Base-by-base conservation (phyloP, 2,888 invertebrate species). In the Agrilus mali region DNA sequence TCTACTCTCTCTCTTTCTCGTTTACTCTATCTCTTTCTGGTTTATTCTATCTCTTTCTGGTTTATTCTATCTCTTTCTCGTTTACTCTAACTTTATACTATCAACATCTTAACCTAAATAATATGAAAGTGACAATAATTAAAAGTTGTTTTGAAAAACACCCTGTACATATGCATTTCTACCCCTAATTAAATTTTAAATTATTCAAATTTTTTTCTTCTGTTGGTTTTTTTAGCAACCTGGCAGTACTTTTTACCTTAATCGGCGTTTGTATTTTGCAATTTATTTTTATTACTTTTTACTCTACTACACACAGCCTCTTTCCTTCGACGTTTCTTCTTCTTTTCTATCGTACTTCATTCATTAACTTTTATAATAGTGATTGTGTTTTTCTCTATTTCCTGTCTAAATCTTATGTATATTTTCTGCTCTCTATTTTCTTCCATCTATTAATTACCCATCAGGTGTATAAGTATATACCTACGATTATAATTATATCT, bases 271-370 rank as follows among this genome's bases (percentile, higher is more conserved):
- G n/a, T n/a, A n/a, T n/a, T 10, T 27, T 4, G 10, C 2, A 27
- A 2, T 27, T 27, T 22, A 10, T 27, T 27, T 8, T 27, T 27
- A 10, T 10, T 27, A 2, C 8, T 27, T 27, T 27, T 27, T 27
- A 8, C 2, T 27, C 10, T 42, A 17, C 15, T 16, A 40, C 39
- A 22, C 43, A 33, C 33, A 27, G 40, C 42, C 39, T 40, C 41
- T 27, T 40, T 43, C 47, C 41, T 41, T 47, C 41, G 48, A 35
- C 44, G 46, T 42, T 46, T 36, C 39, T n/a, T 44, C 35, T 38
- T 36, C 44, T 35, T 42, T 41, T 34, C 41, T 44, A 45, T 39
- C 42, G 41, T 43, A 45, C 43, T 50, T 16, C 33, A 33, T 13
- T 41, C 38, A 17, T 37, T 42, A 31, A n/a, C 39, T 37, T 43